phyloP scores from a whole-genome alignment of 2,113 vertebrate species.

The Cyanoliseus patagonus region DNA sequence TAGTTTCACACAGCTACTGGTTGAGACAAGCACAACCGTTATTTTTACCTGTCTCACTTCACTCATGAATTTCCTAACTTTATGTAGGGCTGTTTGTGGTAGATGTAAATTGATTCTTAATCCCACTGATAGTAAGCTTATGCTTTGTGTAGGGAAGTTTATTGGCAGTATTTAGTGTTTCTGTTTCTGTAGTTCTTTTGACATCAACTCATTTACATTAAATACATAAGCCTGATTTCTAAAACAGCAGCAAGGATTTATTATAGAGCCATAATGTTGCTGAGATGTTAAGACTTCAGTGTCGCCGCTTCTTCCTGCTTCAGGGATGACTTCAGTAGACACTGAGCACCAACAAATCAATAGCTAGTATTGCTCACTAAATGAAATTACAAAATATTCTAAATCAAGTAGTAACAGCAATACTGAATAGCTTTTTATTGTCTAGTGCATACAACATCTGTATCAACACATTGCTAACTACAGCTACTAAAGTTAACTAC shows the following conservation, averaged over 20 bases:
- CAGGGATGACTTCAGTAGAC: neutral
- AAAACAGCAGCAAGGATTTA: neutral
- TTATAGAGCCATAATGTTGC: neutral
- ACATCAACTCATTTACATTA: neutral
- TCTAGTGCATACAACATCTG: neutral
- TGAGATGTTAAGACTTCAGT: neutral
- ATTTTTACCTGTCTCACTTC: neutral
- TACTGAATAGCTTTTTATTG: neutral
- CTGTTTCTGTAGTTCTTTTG: neutral
- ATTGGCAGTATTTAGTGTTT: neutral
- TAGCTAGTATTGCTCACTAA: neutral
- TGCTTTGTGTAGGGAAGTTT: neutral
- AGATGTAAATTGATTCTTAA: neutral
- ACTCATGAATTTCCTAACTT: neutral
- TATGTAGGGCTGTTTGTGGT: neutral
- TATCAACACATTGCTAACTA: neutral
- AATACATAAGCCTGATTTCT: neutral
- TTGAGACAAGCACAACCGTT: neutral
- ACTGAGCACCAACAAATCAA: neutral
- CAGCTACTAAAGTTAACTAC: neutral
- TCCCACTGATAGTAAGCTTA: neutral
- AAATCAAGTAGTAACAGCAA: neutral
- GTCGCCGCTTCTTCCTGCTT: neutral
- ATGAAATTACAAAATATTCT: neutral
- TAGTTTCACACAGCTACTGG: neutral